Evolutionary conservation across 2,888 invertebrate genomes (phyloP).

Genomic region (Acrocyrtus sp.): DNA sequence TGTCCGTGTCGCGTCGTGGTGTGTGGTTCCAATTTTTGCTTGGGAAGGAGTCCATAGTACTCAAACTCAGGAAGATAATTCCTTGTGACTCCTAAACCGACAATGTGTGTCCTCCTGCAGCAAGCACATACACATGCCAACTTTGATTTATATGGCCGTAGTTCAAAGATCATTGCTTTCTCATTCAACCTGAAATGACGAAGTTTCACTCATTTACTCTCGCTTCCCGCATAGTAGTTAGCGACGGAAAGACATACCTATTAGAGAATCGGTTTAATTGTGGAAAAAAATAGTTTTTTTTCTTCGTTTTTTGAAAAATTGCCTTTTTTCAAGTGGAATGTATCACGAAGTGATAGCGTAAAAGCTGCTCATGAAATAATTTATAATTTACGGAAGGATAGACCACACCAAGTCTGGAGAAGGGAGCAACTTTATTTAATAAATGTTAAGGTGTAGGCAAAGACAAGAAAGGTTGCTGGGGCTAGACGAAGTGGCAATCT

Average conservation of each 20-base stretch:
- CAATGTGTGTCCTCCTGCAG: too few relatives aligned
- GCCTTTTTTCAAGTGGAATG: too few relatives aligned
- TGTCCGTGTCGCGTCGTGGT: not conserved
- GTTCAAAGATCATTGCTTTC: conserved; percentile 25
- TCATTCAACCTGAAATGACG: conserved; percentile 20
- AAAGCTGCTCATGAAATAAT: too few relatives aligned
- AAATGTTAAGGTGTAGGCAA: too few relatives aligned
- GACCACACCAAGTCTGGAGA: conserved; percentile 18
- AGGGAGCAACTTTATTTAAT: conserved; percentile 7
- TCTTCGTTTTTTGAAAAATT: not conserved
- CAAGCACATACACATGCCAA: too few relatives aligned
- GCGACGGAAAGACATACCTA: conserved; percentile 3
- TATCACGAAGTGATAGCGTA: too few relatives aligned
- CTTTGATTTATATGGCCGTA: conserved; percentile 20
- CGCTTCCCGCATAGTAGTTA: too few relatives aligned
- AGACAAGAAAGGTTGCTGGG: too few relatives aligned
- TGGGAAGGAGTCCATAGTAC: too few relatives aligned
- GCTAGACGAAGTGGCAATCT: too few relatives aligned
- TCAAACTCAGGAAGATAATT: not conserved
- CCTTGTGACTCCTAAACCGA: not conserved
- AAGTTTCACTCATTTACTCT: not conserved
- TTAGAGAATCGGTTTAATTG: too few relatives aligned
- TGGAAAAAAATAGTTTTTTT: not conserved
- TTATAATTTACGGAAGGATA: too few relatives aligned
- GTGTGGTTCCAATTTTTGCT: conserved; percentile 9